Base-by-base conservation (phyloP, 2,797 vertebrate species). In the Lagodon rhomboides region DNA sequence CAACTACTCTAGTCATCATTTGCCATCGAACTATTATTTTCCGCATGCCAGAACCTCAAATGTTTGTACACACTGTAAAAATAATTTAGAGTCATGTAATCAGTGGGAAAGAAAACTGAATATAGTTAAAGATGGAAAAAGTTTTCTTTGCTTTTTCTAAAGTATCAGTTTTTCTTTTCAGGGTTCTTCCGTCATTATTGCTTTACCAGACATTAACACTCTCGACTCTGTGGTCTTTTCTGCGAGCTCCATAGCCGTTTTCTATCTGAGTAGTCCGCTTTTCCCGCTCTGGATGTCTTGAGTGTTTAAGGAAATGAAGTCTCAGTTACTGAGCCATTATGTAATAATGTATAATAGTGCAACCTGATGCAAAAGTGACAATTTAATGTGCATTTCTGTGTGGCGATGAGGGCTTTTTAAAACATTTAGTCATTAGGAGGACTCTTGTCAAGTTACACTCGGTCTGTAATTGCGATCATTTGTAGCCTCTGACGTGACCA, bases 281-380 rank as follows among this genome's bases (percentile, higher is more conserved):
- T 74, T 73, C 47, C 78, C 50, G 12, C 66, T 78, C 41, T 54
- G 49, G 69, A 49, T 55, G 54, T 61, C 51, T 38, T 60, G 66
- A 91, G 71, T 83, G 77, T 83, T 86, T 61, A 10, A 75, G 84
- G 82, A 89, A 81, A 61, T 73, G 43, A n/a, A 46, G 82, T 85
- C 60, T 90, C 82, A 61, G 68, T 93, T 90, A 85, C 85, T 75
- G 43, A 67, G 53, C 75, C 83, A 88, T 90, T 86, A 83, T 69
- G 63, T 84, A 63, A 64, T 71, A 55, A 72, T 69, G 61, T 23
- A 7, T 61, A 73, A 75, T 64, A 30, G 63, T 68, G 68, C 20
- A 65, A 64, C 20, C 1, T 77, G 80, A 82, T 72, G 30, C 43
- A 46, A 59, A 59, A 18, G 43, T 46, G 67, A 34, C 8, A 73